These are phyloP conservation scores for Periophthalmus magnuspinnatus DNA, from an alignment of 2,797 vertebrate species.

Conservation along the genomic window DNA sequence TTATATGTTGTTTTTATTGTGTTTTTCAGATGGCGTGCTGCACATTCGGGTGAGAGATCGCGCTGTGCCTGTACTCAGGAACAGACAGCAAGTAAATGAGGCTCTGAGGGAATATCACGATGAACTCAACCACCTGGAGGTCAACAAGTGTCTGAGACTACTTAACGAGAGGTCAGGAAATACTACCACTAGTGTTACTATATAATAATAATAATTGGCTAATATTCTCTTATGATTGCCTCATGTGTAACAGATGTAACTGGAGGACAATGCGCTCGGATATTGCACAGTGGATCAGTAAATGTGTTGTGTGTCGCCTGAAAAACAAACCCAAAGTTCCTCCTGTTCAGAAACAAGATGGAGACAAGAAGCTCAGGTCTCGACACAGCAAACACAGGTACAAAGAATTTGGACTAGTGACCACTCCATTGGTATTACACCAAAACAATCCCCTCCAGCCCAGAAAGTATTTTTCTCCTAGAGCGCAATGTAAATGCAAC, in stretches of 20 bases:
- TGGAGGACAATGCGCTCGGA: conserved; percentile 70
- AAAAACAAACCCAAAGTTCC: conserved; percentile 12
- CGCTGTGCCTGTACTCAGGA: conserved; percentile 62
- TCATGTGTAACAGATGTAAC: conserved; percentile 49
- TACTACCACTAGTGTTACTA: no score
- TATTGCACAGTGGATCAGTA: conserved; percentile 67
- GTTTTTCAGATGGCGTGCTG: conserved; percentile 42
- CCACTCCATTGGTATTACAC: no score
- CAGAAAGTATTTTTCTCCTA: no score
- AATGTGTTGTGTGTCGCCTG: conserved; percentile 56
- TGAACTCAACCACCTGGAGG: conserved; percentile 69
- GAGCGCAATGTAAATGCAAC: no score
- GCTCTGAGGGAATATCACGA: conserved; percentile 64
- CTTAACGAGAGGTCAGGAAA: conserved; percentile 59
- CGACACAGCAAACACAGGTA: conserved; percentile 26
- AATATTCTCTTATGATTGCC: background rate
- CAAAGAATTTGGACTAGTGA: no score
- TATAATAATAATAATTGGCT: background rate
- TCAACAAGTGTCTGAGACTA: conserved; percentile 66
- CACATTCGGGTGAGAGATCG: conserved; percentile 37
- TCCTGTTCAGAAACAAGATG: background rate
- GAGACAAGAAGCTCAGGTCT: background rate
- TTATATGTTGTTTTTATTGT: background rate
- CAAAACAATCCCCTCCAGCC: no score
- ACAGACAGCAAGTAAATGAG: conserved; percentile 54